Evolutionary conservation across 2,113 vertebrate genomes (phyloP).

Genomic region (Canis aureus): DNA sequence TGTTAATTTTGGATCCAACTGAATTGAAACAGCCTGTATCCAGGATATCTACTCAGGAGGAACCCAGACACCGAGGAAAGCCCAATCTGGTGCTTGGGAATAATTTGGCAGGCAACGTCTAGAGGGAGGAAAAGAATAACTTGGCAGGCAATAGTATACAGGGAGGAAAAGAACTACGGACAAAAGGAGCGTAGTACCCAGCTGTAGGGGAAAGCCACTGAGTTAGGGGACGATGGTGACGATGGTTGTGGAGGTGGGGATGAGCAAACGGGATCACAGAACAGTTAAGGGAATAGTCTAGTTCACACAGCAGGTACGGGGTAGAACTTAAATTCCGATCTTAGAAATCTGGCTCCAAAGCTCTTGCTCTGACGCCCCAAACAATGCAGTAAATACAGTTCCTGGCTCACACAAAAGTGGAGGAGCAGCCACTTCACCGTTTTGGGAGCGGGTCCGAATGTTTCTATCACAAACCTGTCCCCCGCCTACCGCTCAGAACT

Average conservation of each 20-base stretch:
- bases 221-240: background rate
- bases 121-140: background rate
- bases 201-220: background rate
- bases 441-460: background rate
- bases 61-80: constrained; percentile 74
- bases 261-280: background rate
- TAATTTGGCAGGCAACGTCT: constrained; percentile 55
- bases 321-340: background rate
- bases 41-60: constrained; percentile 77
- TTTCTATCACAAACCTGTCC: background rate
- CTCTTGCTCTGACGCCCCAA: background rate
- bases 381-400: background rate
- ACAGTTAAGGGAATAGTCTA: background rate
- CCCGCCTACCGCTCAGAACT: background rate
- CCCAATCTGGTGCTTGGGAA: constrained; percentile 74
- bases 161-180: background rate
- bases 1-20: constrained; percentile 70
- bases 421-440: background rate
- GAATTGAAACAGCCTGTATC: constrained; percentile 68
- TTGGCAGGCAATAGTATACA: constrained; percentile 40
- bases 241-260: too few species aligned
- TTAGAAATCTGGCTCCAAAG: background rate
- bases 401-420: background rate
- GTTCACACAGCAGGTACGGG: background rate
- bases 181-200: background rate